These are phyloP conservation scores for Orycteropus afer DNA, from an alignment of 2,113 vertebrate species.

Conservation along the genomic window DNA sequence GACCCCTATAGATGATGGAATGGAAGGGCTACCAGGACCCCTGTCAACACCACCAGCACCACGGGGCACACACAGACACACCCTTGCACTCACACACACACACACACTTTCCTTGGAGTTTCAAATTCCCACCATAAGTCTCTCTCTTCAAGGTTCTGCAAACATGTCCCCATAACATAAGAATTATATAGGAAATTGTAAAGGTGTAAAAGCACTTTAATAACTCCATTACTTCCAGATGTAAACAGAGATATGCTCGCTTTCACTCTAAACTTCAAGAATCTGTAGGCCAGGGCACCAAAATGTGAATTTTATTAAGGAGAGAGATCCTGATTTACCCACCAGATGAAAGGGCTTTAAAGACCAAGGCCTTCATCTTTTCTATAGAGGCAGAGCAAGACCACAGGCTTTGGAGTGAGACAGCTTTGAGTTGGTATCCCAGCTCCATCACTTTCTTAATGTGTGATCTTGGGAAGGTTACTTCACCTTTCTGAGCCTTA, in stretches of 20 bases:
- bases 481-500: conserved; percentile 46
- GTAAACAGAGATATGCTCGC: conserved; percentile 17
- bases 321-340: conserved; percentile 5
- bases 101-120: background rate
- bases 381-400: background rate
- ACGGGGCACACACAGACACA: background rate
- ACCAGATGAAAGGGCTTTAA: background rate
- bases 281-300: background rate
- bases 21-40: background rate
- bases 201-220: conserved; percentile 21
- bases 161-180: background rate
- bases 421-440: background rate
- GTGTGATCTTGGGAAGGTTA: conserved; percentile 41
- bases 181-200: conserved; percentile 14
- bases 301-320: conserved; percentile 36
- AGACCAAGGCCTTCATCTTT: background rate
- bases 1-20: background rate
- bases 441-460: conserved; percentile 35
- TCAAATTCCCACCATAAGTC: background rate
- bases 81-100: background rate
- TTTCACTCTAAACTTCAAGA: conserved; percentile 11
- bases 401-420: background rate
- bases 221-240: background rate
- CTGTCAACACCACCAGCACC: background rate
- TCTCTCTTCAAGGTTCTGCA: background rate